Percentiles rank a stretch among this genome's conserved stretches.
Evolutionary conservation across 1,140 invertebrate genomes (phyloP).

Genomic region (Ganaspis sp.): DNA sequence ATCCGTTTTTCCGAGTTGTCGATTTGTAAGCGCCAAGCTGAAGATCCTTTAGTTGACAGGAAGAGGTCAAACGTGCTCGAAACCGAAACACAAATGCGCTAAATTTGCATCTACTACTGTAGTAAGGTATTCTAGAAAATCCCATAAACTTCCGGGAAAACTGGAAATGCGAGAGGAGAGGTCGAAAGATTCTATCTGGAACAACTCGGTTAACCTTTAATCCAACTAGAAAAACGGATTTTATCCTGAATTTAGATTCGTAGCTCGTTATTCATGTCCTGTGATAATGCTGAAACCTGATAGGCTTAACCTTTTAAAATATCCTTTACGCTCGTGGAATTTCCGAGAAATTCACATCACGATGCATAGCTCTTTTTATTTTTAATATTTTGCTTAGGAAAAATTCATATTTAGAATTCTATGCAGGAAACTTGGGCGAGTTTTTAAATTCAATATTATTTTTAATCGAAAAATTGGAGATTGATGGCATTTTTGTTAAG

Average conservation of each 20-base stretch:
- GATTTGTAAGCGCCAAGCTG: constrained; percentile 59
- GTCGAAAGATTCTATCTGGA: constrained; percentile 15
- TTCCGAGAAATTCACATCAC: not conserved
- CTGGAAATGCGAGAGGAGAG: constrained; percentile 21
- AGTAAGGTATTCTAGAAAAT: constrained; percentile 41
- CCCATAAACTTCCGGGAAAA: constrained; percentile 54
- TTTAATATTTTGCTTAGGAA: not conserved
- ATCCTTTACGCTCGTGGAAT: not conserved
- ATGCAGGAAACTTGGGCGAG: too few relatives aligned
- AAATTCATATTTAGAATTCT: too few relatives aligned
- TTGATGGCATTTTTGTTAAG: too few relatives aligned
- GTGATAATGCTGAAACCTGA: constrained; percentile 7
- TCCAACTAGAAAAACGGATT: constrained; percentile 16
- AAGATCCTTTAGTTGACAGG: constrained; percentile 44
- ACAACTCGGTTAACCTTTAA: constrained; percentile 18
- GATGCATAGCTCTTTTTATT: not conserved
- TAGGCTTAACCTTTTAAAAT: constrained; percentile 10
- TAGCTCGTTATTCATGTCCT: not conserved
- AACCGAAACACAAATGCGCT: constrained; percentile 47
- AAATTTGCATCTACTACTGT: constrained; percentile 41
- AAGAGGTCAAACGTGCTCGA: constrained; percentile 54
- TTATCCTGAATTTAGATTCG: not conserved
- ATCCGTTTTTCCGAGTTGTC: constrained; percentile 66
- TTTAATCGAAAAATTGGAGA: too few relatives aligned
- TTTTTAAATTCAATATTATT: too few relatives aligned